These are phyloP conservation scores for Aphidius gifuensis DNA, from an alignment of 1,140 invertebrate species.

Conservation along the genomic window DNA sequence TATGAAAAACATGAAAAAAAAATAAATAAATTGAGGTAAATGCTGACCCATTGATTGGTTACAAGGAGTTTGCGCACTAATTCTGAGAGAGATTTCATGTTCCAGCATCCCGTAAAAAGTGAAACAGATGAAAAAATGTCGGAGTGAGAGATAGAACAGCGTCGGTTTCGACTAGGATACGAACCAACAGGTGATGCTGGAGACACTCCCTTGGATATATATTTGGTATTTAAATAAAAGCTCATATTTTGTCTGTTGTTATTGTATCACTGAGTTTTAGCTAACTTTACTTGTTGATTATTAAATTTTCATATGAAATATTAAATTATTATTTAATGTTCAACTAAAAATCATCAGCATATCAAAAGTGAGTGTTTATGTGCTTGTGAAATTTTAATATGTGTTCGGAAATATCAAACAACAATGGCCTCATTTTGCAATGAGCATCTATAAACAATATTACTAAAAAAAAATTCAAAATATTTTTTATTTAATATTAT, in stretches of 20 bases:
- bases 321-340: no score
- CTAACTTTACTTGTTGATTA: no score
- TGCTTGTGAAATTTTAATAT: no score
- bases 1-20: constrained; percentile 24
- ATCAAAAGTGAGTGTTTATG: no score
- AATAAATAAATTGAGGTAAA: constrained; percentile 31
- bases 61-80: constrained; percentile 12
- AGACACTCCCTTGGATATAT: constrained; percentile 40
- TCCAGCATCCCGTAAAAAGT: constrained; percentile 17
- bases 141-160: constrained; percentile 21
- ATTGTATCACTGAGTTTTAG: no score
- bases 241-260: not conserved
- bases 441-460: no score
- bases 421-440: no score
- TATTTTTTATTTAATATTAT: no score
- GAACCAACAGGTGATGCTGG: constrained; percentile 49
- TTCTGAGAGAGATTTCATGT: not conserved
- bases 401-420: no score
- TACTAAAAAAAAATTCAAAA: no score
- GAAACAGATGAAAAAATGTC: constrained; percentile 20
- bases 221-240: not conserved
- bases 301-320: not conserved
- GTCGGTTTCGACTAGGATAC: constrained; percentile 32
- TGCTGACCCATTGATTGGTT: constrained; percentile 36
- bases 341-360: no score